phyloP scores from a whole-genome alignment of 2,113 vertebrate species.

The Elaphurus davidianus region DNA sequence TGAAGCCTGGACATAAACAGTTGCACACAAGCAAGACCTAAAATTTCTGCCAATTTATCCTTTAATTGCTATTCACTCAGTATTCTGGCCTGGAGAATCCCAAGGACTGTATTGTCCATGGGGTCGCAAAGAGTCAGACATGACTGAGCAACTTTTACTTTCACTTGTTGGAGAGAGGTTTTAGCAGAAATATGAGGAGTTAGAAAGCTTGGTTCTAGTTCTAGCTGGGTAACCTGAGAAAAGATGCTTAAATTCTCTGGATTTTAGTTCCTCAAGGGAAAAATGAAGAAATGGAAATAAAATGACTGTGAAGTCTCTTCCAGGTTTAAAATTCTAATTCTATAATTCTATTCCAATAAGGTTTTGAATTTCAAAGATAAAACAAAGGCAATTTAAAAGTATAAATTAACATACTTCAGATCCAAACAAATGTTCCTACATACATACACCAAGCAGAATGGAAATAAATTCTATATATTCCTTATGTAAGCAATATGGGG shows the following conservation, averaged over 20 bases:
- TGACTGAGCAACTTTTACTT: background rate
- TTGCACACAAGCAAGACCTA: background rate
- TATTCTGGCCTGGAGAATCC: background rate
- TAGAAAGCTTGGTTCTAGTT: background rate
- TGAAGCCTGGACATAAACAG: background rate
- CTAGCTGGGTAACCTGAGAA: background rate
- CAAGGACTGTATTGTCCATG: background rate
- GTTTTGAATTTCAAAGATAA: constrained; percentile 29
- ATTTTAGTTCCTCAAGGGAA: background rate
- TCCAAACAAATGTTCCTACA: constrained; percentile 28
- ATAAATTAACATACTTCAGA: background rate
- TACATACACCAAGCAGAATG: background rate
- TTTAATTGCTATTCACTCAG: background rate
- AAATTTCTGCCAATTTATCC: background rate
- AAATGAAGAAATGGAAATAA: constrained; percentile 21
- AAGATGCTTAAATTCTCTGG: background rate
- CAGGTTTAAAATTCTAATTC: constrained; percentile 12
- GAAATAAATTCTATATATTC: background rate
- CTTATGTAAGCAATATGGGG: background rate
- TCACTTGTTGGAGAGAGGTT: background rate
- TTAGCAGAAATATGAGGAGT: background rate
- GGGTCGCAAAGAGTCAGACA: background rate
- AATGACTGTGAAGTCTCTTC: background rate
- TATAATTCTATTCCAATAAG: constrained; percentile 31
- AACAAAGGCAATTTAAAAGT: background rate